Base-by-base conservation (phyloP, 2,113 vertebrate genomes). In the Malaclemys terrapin region DNA sequence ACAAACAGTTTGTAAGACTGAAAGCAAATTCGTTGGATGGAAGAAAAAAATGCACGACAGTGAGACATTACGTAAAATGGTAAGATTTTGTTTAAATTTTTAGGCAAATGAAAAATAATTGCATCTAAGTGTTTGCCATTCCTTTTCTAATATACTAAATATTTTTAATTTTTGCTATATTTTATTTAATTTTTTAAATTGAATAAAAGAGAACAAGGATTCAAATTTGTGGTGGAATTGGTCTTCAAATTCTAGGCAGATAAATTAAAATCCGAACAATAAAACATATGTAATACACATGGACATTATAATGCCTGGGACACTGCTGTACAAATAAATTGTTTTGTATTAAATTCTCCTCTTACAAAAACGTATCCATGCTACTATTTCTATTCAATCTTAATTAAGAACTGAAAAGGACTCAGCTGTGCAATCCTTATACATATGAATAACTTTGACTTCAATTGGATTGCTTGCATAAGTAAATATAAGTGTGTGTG, bases 311-410 rank as follows among this genome's bases (percentile, higher is more conserved):
- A 47, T 78, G 20, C 42, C 38, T 14, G 24, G 42, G 75, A 72
- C n/a, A 22, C n/a, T 72, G 9, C 19, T 22, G n/a, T 72, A 72
- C 19, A 72, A 69, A n/a, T 69, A 31, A 8, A 35, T 38, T 38
- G 16, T 80, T 50, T 59, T 59, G 25, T n/a, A 38, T 35, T 50
- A 59, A 59, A 93, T 27, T 11, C 16, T 13, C 76, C 42, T 10
- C 24, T 90, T 90, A 87, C n/a, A 25, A 91, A 72, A 93, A 78
- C 25, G 91, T 81, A 93, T 79, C 80, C 88, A 56, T 78, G 27
- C 2, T 24, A 56, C 75, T 85, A 89, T 8, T 52, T 78, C 90
- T 89, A 50, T 87, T 96, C 45, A 24, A 19, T 82, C 83, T 83
- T 91, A 93, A 91, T 95, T 83, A 54, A 54, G 53, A 54, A 54